These are phyloP conservation scores for Elysia crispata DNA, from an alignment of 2,888 invertebrate genomes.

Conservation along the genomic window DNA sequence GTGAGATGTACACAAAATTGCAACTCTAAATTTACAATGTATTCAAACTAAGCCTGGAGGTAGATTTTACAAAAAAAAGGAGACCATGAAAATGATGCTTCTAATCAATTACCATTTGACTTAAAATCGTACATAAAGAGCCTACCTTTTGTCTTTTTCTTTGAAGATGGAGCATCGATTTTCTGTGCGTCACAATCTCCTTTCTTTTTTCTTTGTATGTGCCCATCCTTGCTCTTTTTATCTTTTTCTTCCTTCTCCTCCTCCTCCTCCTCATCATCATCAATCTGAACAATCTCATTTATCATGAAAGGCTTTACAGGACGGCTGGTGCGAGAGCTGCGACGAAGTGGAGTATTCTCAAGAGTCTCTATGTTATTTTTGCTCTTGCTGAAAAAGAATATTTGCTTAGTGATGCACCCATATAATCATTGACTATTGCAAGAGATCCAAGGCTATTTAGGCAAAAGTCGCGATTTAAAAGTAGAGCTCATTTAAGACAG, in stretches of 20 bases:
- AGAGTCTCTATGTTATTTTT: background rate
- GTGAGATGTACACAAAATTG: background rate
- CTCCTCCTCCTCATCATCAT: constrained; percentile 34
- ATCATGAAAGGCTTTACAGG: constrained; percentile 7
- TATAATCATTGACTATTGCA: no score
- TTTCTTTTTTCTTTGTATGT: background rate
- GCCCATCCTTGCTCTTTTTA: background rate
- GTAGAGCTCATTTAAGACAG: no score
- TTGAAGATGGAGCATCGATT: background rate
- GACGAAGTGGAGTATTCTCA: background rate
- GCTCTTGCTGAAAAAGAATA: no score
- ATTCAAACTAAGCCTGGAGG: background rate
- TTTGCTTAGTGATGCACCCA: no score
- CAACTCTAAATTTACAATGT: no score
- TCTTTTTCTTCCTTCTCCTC: constrained; percentile 7
- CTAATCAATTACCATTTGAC: background rate
- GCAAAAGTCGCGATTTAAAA: background rate
- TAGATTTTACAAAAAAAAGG: background rate
- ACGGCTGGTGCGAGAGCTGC: constrained; percentile 27
- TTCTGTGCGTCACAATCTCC: constrained; percentile 17
- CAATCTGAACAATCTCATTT: constrained; percentile 30
- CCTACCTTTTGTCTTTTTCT: background rate
- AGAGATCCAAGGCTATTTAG: no score
- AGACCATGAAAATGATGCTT: background rate
- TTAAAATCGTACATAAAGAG: background rate